A percentile compares a stretch with the other conserved stretches of the same genome.
These are phyloP conservation scores for Acipenser transmontanus DNA, from an alignment of 2,797 vertebrate genomes.

Conservation along the genomic window DNA sequence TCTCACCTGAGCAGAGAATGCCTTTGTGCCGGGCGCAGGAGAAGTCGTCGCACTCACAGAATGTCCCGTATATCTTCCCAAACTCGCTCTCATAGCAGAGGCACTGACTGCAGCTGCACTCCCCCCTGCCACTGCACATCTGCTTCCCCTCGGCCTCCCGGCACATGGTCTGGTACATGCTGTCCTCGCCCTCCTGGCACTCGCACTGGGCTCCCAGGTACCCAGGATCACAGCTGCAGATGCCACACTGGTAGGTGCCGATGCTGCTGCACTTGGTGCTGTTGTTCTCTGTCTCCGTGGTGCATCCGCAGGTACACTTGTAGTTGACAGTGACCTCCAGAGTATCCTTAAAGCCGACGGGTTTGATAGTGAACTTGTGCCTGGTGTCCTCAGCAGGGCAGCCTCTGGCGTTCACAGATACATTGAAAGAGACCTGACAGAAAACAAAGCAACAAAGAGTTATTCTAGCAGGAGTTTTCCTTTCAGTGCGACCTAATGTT, in stretches of 20 bases:
- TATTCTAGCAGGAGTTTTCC: neutral
- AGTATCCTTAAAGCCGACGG: conserved; percentile 87
- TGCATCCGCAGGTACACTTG: conserved; percentile 77
- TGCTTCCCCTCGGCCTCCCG: conserved; percentile 85
- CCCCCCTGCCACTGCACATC: conserved; percentile 84
- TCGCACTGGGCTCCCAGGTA: conserved; percentile 84
- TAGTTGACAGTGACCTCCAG: conserved; percentile 78
- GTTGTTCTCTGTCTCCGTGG: conserved; percentile 37
- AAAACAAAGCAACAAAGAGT: neutral
- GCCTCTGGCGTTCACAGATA: conserved; percentile 75
- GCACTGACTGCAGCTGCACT: conserved; percentile 94
- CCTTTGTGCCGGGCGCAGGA: conserved; percentile 93
- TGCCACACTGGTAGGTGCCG: conserved; percentile 80
- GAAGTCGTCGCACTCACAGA: conserved; percentile 96
- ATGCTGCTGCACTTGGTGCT: conserved; percentile 77
- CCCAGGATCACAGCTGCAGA: conserved; percentile 73
- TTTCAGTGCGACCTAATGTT: conserved; percentile 4
- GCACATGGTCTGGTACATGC: conserved; percentile 68
- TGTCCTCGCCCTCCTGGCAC: conserved; percentile 78
- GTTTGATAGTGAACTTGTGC: conserved; percentile 80
- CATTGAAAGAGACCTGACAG: conserved; percentile 81
- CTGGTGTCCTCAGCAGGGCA: conserved; percentile 56
- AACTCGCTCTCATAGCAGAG: conserved; percentile 92
- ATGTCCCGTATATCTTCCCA: conserved; percentile 92
- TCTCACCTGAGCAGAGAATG: conserved; percentile 87